phyloP scores from a whole-genome alignment of 1,140 invertebrate genomes.

The Lasaia peninsularis region DNA sequence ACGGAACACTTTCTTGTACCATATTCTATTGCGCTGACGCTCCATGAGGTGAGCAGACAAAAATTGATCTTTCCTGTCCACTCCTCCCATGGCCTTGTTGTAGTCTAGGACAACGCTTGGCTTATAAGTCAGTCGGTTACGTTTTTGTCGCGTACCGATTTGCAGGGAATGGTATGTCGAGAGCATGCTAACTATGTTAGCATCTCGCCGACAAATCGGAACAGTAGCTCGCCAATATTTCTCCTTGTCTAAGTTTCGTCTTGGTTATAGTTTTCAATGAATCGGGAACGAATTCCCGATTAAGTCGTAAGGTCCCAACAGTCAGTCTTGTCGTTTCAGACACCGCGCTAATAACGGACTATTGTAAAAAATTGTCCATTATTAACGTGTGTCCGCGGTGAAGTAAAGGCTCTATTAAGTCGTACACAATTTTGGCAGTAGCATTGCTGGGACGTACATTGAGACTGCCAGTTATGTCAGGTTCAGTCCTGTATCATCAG shows the following conservation, averaged over 20 bases:
- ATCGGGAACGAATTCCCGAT: neutral
- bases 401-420: conserved; percentile 26
- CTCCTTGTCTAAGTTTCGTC: too few species aligned
- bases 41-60: conserved; percentile 26
- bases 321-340: conserved; percentile 29
- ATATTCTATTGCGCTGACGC: conserved; percentile 19
- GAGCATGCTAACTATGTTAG: neutral
- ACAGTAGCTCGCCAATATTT: too few species aligned
- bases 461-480: neutral
- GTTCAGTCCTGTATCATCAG: neutral
- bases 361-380: conserved; percentile 38
- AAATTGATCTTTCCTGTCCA: conserved; percentile 35
- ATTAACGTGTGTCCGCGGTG: conserved; percentile 32
- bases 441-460: conserved; percentile 14
- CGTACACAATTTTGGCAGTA: conserved; percentile 23
- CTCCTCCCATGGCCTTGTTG: conserved; percentile 38
- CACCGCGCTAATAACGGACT: conserved; percentile 22
- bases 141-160: conserved; percentile 20
- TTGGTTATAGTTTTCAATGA: too few species aligned
- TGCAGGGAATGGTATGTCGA: conserved; percentile 29
- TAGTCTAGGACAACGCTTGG: conserved; percentile 35
- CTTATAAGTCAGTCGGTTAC: conserved; percentile 18
- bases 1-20: conserved; percentile 26
- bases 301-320: neutral
- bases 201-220: too few species aligned